Percentiles rank a stretch among this genome's conserved stretches.
phyloP scores from a whole-genome alignment of 30 jellyfish, hydroid and myxozoan genomes.

The Calvadosia cruxmelitensis region DNA sequence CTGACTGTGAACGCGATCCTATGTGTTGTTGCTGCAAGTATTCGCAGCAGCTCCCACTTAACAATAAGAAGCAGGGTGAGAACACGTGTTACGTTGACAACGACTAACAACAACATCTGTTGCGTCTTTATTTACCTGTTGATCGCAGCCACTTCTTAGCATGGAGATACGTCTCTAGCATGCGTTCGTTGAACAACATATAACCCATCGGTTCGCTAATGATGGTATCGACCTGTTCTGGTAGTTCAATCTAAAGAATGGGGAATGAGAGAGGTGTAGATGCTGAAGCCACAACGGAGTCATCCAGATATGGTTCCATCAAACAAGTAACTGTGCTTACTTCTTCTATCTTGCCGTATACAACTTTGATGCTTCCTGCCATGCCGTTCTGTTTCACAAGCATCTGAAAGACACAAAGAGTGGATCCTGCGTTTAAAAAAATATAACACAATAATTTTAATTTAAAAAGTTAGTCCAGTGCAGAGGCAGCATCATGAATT shows the following conservation, averaged over 20 bases:
- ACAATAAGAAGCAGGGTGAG: too few species aligned
- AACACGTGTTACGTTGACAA: too few species aligned
- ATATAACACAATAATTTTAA: background rate
- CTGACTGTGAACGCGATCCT: too few species aligned
- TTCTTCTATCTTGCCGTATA: conserved; percentile 89
- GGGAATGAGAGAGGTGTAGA: background rate
- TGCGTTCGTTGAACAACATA: conserved; percentile 90
- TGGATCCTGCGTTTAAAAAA: background rate
- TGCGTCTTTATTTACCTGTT: conserved; percentile 59
- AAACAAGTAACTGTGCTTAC: conserved; percentile 9
- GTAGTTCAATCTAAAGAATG: conserved; percentile 38
- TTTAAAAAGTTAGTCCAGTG: background rate
- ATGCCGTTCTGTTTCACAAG: conserved; percentile 46
- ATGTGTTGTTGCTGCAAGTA: too few species aligned
- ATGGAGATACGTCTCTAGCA: conserved; percentile 90
- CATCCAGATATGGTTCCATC: background rate
- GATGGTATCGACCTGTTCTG: conserved; percentile 78
- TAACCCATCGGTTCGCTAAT: conserved; percentile 98
- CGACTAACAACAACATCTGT: too few species aligned
- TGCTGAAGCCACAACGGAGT: background rate
- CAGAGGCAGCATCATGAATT: conserved; percentile 1
- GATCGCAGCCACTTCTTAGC: conserved; percentile 95
- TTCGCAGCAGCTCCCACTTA: too few species aligned
- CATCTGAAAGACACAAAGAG: conserved; percentile 22
- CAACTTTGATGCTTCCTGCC: conserved; percentile 45